Evolutionary conservation across 2,797 vertebrate species (phyloP), one percentile per base, ranked within the genome.

Genomic region (Erithacus rubecula): DNA sequence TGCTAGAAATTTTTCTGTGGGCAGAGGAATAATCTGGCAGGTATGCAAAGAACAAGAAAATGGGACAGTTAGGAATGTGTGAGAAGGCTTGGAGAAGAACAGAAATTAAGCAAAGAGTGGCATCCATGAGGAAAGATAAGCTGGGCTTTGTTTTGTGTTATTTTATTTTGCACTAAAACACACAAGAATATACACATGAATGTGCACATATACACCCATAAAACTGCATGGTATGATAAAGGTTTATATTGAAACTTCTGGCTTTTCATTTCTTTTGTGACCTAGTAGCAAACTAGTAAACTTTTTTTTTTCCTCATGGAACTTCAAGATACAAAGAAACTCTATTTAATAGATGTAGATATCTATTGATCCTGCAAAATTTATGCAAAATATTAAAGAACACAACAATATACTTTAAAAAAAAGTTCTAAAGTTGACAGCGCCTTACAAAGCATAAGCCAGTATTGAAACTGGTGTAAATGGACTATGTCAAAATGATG

Each of bases 11-110:
- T 78, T 72, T 87, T 91, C 65, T 76, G 92, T 89, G 83, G 89
- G 93, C 52, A 91, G 91, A 67, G 44, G 49, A 91, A 92, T 62
- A 90, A 90, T 96, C 82, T 93, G 83, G 63, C 74, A 94, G 94
- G 74, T 94, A 91, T 70, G 59, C 65, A 94, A 70, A 77, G n/a
- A 58, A 79, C 82, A 89, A 36, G 30, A 78, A 94, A 82, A 89
- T 0, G 5, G n/a, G 36, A 63, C 36, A 72, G 21, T 78, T 69
- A 53, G 39, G 29, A 92, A 87, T 49, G 34, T 39, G 51, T 92
- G 59, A 92, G 39, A 91, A 81, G 47, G 26, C 37, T 79, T 72
- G 23, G 23, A 89, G 46, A 85, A 87, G 34, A 64, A 47, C 23
- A 29, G 15, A 32, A 37, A 79, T 79, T 24, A 29, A 62, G 16